Evolutionary conservation across 2,888 invertebrate species (phyloP).

Genomic region (Eulithis prunata): DNA sequence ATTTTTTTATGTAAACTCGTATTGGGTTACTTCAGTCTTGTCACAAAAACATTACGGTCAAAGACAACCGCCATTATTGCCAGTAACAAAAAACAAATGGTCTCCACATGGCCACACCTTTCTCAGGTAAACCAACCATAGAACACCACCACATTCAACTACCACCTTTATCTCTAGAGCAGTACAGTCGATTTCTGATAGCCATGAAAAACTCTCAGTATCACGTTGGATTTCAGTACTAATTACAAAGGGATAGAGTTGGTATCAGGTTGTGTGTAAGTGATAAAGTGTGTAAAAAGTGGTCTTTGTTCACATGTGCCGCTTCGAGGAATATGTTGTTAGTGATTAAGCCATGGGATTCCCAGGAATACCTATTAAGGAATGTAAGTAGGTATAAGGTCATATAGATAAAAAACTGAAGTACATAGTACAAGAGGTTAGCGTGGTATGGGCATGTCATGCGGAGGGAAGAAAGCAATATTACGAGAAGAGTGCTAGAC

Average conservation of each 20-base stretch:
- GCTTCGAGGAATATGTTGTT: constrained; percentile 60
- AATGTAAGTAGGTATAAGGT: background rate
- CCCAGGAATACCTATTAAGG: constrained; percentile 37
- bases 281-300: constrained; percentile 55
- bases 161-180: constrained; percentile 2
- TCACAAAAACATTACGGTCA: constrained; percentile 40
- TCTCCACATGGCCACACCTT: constrained; percentile 60
- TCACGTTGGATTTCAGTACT: constrained; percentile 2
- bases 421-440: too few species aligned
- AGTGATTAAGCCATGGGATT: constrained; percentile 47
- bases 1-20: background rate
- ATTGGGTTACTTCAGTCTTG: constrained; percentile 35
- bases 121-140: constrained; percentile 53
- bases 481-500: too few species aligned
- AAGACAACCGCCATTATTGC: constrained; percentile 54
- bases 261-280: constrained; percentile 6
- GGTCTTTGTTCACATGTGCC: constrained; percentile 62
- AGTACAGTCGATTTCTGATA: background rate
- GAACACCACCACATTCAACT: constrained; percentile 7
- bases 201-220: constrained; percentile 1
- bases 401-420: background rate
- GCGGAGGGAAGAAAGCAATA: too few species aligned
- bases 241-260: background rate
- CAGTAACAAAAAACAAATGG: constrained; percentile 43
- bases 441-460: too few species aligned